Percentiles rank a stretch among this genome's conserved stretches.
These are phyloP conservation scores for Meloidogyne floridensis DNA, from an alignment of 1,140 invertebrate genomes.

Conservation along the genomic window DNA sequence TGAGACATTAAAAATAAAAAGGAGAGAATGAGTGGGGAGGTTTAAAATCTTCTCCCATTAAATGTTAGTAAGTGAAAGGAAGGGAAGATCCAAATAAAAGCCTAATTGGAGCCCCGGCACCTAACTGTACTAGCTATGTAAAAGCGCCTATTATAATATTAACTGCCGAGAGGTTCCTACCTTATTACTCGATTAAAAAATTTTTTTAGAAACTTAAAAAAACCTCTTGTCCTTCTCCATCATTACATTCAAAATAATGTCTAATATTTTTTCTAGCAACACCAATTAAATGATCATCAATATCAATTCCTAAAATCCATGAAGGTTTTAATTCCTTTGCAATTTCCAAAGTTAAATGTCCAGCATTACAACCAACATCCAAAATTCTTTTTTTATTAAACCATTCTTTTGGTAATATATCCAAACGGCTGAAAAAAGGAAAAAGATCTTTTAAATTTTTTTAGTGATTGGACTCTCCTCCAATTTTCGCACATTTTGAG, in stretches of 20 bases:
- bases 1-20: too few species aligned
- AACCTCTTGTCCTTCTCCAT: slow-evolving; percentile 28
- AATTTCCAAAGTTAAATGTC: slow-evolving; percentile 81
- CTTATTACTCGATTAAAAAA: too few species aligned
- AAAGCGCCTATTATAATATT: too few species aligned
- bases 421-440: slow-evolving; percentile 71
- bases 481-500: too few species aligned
- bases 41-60: too few species aligned
- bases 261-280: slow-evolving; percentile 79
- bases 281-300: slow-evolving; percentile 84
- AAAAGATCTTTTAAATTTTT: neutral
- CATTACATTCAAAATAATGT: slow-evolving; percentile 73
- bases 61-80: too few species aligned
- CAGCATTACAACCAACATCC: slow-evolving; percentile 96
- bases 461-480: too few species aligned
- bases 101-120: too few species aligned
- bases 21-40: too few species aligned
- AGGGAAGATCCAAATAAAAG: too few species aligned
- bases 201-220: neutral
- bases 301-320: slow-evolving; percentile 88
- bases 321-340: slow-evolving; percentile 82
- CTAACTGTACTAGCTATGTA: too few species aligned
- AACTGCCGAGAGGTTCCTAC: too few species aligned
- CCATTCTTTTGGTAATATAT: slow-evolving; percentile 79
- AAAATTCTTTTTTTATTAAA: slow-evolving; percentile 87